Base-by-base conservation (phyloP, 2,888 invertebrate genomes). In the Prosopocoilus inquinatus region DNA sequence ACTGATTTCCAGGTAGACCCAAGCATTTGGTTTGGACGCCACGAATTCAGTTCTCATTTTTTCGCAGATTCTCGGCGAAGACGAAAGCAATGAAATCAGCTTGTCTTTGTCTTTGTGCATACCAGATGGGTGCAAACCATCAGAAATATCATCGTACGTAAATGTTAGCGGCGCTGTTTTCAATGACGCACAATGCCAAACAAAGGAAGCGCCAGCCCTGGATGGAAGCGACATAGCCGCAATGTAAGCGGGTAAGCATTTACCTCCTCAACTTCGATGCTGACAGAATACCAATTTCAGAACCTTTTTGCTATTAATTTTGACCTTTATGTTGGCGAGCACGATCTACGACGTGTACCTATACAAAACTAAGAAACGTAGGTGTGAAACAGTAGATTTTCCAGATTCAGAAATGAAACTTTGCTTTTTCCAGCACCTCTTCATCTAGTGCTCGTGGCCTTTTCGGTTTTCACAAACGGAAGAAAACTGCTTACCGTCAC, bases 291-390 rank as follows among this genome's bases (percentile, higher is more conserved):
- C 7, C 20, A 28, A 49, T 61, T 61, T 28, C 35, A 61, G 60
- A 41, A 41, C 55, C n/a, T 52, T 61, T 16, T 16, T 63, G n/a
- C 36, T 20, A 36, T 44, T 55, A 15, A 49, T 57, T 15, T n/a
- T 56, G 11, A 34, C 49, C 1, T 50, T 60, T 8, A 49, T 53
- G 11, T 35, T 58, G 20, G 13, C 50, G 15, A 53, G 55, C 39
- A 58, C 61, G 1, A 34, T 54, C 11, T 62, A 61, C 47, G 63
- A 63, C 38, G 44, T 54, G 5, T 36, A 48, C 16, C 8, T 56
- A 33, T 15, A 49, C 20, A 39, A n/a, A 36, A 55, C 20, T 1
- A 50, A 35, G 46, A 45, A 48, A 35, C 7, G 20, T 28, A 55
- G 28, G 20, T 53, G 2, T 38, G 20, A 28, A 28, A 28, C 20